phyloP scores from a whole-genome alignment of 1,140 invertebrate species.

The Dreissena rostriformis region DNA sequence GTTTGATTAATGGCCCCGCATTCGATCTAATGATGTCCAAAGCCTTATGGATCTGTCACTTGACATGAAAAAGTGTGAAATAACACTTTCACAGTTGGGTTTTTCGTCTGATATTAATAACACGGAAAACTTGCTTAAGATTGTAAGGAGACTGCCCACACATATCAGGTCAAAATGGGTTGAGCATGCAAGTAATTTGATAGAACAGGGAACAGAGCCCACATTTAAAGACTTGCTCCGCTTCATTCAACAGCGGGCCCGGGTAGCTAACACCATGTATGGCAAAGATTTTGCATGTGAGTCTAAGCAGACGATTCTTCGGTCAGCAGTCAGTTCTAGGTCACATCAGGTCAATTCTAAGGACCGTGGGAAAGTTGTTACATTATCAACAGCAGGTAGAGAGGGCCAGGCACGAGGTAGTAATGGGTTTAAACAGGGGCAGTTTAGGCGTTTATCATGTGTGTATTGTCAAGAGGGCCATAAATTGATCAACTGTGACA shows the following conservation, averaged over 20 bases:
- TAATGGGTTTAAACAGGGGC: no score
- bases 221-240: slow-evolving; percentile 3
- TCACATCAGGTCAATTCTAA: neutral
- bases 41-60: no score
- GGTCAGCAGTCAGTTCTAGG: neutral
- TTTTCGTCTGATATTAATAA: slow-evolving; percentile 7
- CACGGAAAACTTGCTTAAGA: slow-evolving; percentile 9
- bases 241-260: neutral
- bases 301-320: slow-evolving; percentile 3
- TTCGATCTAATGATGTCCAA: no score
- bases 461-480: slow-evolving; percentile 21
- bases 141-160: neutral
- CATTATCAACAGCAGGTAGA: neutral
- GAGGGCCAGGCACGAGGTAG: no score
- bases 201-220: slow-evolving; percentile 9
- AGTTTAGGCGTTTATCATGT: slow-evolving; percentile 26
- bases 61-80: slow-evolving; percentile 18
- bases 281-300: slow-evolving; percentile 4
- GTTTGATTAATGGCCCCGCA: slow-evolving; percentile 25
- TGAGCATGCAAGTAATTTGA: slow-evolving; percentile 14
- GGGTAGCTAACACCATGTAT: slow-evolving; percentile 26
- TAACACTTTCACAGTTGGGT: slow-evolving; percentile 17
- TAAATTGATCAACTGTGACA: slow-evolving; percentile 31
- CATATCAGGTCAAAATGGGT: slow-evolving; percentile 17
- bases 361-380: neutral